phyloP scores from a whole-genome alignment of 1,140 invertebrate species.

The Apis florea region DNA sequence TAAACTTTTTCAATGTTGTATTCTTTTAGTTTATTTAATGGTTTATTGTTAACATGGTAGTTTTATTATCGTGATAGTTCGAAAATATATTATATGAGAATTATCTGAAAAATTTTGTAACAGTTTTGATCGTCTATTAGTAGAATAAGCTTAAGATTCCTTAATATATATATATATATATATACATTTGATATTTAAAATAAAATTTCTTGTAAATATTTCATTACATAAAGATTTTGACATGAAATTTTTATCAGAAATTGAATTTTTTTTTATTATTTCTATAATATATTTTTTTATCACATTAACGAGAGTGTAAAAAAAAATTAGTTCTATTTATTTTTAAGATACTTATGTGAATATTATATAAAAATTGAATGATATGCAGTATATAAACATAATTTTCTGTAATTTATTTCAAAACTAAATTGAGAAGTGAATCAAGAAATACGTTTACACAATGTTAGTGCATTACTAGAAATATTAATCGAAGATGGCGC shows the following conservation, averaged over 20 bases:
- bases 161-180: neutral
- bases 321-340: neutral
- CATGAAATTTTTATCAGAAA: neutral
- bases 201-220: no score
- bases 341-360: neutral
- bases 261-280: neutral
- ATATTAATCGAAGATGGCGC: constrained; percentile 39
- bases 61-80: neutral
- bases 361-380: neutral
- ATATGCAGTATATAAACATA: neutral
- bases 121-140: neutral
- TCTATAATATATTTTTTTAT: neutral
- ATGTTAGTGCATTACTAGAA: constrained; percentile 7
- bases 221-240: neutral
- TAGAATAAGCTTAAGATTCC: neutral
- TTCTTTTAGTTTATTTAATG: neutral
- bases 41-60: neutral
- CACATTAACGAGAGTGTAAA: neutral
- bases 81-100: neutral
- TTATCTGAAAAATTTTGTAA: neutral
- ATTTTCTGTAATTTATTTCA: neutral
- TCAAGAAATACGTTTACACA: neutral
- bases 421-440: neutral
- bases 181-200: neutral
- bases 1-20: neutral